phyloP scores from a whole-genome alignment of 2,113 vertebrate species.

The Urocynchramus pylzowi region DNA sequence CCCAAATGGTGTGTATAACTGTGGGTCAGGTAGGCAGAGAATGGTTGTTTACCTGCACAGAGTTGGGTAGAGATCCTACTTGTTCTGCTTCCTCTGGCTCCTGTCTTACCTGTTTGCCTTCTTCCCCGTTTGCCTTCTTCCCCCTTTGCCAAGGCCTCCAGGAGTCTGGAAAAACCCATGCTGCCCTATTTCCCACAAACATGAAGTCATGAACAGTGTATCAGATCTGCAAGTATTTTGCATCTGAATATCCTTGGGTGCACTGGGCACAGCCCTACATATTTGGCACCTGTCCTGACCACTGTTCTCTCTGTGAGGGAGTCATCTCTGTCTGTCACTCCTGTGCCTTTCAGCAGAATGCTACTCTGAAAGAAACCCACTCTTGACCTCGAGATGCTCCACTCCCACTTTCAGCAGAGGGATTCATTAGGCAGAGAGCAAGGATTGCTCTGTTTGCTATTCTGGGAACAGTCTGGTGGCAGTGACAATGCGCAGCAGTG shows the following conservation, averaged over 20 bases:
- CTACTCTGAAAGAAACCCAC: not conserved
- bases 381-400: conserved; percentile 11
- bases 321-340: not conserved
- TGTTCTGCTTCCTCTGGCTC: not conserved
- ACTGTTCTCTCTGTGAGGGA: not conserved
- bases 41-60: not conserved
- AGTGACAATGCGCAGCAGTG: not conserved
- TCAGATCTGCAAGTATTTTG: not conserved
- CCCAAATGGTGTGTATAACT: conserved; percentile 63
- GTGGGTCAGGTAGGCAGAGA: not conserved
- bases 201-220: not conserved
- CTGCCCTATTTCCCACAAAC: not conserved
- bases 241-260: not conserved
- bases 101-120: not conserved
- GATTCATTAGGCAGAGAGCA: conserved; percentile 36
- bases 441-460: conserved; percentile 54
- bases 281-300: not conserved
- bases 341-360: not conserved
- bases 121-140: not conserved
- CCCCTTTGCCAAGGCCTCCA: not conserved
- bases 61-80: not conserved
- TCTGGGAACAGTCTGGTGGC: conserved; percentile 47
- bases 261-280: not conserved
- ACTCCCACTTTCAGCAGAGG: conserved; percentile 24
- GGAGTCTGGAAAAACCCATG: not conserved